phyloP scores from a whole-genome alignment of 2,888 invertebrate genomes.

The Drosophila quinaria region DNA sequence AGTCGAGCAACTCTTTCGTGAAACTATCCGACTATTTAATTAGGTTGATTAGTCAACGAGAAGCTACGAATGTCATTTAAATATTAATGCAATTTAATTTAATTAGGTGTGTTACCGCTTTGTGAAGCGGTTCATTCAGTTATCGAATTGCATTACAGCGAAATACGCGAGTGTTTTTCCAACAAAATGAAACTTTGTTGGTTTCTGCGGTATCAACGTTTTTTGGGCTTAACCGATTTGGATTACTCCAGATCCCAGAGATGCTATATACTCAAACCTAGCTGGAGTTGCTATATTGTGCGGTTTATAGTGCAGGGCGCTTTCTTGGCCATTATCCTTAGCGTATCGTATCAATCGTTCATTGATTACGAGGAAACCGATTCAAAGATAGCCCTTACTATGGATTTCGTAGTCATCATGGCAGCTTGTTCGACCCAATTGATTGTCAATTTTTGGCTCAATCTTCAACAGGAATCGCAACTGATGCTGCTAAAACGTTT shows the following conservation, averaged over 20 bases:
- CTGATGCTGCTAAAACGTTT: constrained; percentile 34
- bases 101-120: neutral
- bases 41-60: neutral
- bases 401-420: constrained; percentile 51
- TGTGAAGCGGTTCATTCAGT: constrained; percentile 11
- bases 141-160: neutral
- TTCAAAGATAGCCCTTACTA: constrained; percentile 27
- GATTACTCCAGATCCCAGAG: constrained; percentile 4
- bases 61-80: neutral
- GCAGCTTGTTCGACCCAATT: constrained; percentile 38
- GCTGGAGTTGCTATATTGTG: constrained; percentile 10
- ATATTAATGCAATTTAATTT: constrained; percentile 23
- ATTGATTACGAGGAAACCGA: constrained; percentile 28
- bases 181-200: constrained; percentile 33
- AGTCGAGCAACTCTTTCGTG: neutral
- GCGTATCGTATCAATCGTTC: constrained; percentile 13
- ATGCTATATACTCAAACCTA: constrained; percentile 26
- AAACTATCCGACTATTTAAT: neutral
- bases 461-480: constrained; percentile 43
- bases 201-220: constrained; percentile 58
- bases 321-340: constrained; percentile 30
- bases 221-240: constrained; percentile 53
- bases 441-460: constrained; percentile 51
- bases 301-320: constrained; percentile 14
- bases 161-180: neutral